A percentile compares a stretch with the other conserved stretches of the same genome.
phyloP scores from a whole-genome alignment of 2,888 invertebrate genomes.

The Tetanocera ferruginea region DNA sequence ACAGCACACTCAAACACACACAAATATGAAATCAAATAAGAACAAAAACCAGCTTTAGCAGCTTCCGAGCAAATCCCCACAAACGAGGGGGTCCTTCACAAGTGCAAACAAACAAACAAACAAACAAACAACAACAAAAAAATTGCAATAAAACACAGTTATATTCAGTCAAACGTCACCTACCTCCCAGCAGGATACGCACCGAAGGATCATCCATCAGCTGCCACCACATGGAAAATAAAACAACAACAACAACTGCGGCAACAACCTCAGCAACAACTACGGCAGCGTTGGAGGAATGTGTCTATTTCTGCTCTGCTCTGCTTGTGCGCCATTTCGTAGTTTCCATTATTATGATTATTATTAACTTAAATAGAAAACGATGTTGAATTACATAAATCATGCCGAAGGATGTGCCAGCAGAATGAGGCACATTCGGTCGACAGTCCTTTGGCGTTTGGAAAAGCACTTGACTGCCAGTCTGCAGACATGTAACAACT shows the following conservation, averaged over 20 bases:
- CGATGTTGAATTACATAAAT: slow-evolving; percentile 63
- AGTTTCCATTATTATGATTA: slow-evolving; percentile 64
- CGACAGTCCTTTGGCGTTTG: neutral
- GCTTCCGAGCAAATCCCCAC: neutral
- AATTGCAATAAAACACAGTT: slow-evolving; percentile 32
- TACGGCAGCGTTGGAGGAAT: neutral
- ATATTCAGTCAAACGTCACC: slow-evolving; percentile 26
- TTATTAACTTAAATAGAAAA: slow-evolving; percentile 66
- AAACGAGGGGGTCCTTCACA: neutral
- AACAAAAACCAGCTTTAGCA: neutral
- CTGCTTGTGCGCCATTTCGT: slow-evolving; percentile 58
- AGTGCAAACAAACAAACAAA: neutral
- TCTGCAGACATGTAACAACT: neutral
- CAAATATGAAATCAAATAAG: slow-evolving; percentile 4
- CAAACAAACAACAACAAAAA: neutral
- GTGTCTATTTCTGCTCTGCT: slow-evolving; percentile 27
- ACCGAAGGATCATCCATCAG: slow-evolving; percentile 39
- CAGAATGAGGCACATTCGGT: slow-evolving; percentile 31
- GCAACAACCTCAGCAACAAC: neutral
- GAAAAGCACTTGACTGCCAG: neutral
- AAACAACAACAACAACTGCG: neutral
- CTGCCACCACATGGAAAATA: slow-evolving; percentile 38
- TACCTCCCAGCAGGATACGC: slow-evolving; percentile 18
- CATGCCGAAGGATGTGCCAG: slow-evolving; percentile 50
- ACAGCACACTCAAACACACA: slow-evolving; percentile 1